Evolutionary conservation across 2,113 vertebrate genomes (phyloP).

Genomic region (Stigmatopora argus): DNA sequence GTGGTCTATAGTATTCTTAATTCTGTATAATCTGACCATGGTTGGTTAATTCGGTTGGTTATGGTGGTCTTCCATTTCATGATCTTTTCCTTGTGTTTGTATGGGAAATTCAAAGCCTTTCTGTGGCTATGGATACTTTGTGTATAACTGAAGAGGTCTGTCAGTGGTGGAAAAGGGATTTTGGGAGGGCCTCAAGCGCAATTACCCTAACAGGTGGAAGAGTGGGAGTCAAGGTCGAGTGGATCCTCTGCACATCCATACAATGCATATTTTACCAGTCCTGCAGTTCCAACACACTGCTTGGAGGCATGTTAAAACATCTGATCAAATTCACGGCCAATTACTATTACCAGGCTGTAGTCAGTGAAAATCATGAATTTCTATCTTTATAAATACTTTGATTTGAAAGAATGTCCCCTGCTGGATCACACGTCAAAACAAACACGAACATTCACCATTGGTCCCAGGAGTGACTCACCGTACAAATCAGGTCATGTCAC

Average conservation of each 20-base stretch:
- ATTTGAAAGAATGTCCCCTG: not conserved
- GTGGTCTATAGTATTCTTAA: too few relatives aligned
- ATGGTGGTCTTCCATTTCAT: too few relatives aligned
- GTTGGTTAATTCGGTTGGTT: too few relatives aligned
- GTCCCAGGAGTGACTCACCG: too few relatives aligned
- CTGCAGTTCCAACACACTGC: not conserved
- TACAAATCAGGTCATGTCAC: not conserved
- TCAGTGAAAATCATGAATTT: not conserved
- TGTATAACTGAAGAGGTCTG: slow-evolving; percentile 12
- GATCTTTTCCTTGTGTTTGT: slow-evolving; percentile 16
- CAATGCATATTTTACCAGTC: slow-evolving; percentile 8
- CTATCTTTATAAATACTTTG: not conserved
- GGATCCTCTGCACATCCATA: slow-evolving; percentile 21
- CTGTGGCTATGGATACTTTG: slow-evolving; percentile 47
- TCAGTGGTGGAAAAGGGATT: slow-evolving; percentile 43
- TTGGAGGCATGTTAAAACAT: not conserved
- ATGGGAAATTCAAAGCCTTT: slow-evolving; percentile 56
- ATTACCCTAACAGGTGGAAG: slow-evolving; percentile 41
- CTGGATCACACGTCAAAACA: slow-evolving; percentile 2
- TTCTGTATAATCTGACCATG: too few relatives aligned
- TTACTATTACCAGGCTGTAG: not conserved
- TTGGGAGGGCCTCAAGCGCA: slow-evolving; percentile 20
- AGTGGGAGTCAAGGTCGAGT: slow-evolving; percentile 20
- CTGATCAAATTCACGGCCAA: not conserved
- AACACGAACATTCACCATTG: not conserved